phyloP scores from a whole-genome alignment of 1,140 invertebrate genomes.

The Halictus rubicundus region DNA sequence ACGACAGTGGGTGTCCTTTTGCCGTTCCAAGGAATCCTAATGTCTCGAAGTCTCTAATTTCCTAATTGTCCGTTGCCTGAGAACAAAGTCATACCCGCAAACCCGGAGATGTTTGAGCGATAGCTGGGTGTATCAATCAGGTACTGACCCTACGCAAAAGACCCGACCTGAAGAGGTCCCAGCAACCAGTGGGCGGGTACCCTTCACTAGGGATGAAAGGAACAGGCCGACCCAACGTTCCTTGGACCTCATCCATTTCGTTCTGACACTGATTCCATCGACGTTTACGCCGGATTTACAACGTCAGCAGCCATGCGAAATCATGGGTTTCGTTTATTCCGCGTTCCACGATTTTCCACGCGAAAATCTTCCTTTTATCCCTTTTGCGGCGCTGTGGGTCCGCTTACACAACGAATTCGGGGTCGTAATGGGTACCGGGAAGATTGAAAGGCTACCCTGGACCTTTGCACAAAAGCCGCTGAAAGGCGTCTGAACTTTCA shows the following conservation, averaged over 20 bases:
- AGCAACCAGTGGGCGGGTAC: slow-evolving; percentile 47
- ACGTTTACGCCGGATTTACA: slow-evolving; percentile 32
- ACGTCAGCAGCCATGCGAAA: slow-evolving; percentile 5
- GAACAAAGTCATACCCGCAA: slow-evolving; percentile 8
- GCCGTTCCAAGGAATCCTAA: neutral
- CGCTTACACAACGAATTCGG: neutral
- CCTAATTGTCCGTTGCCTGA: slow-evolving; percentile 21
- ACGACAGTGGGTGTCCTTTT: no score
- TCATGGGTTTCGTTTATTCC: no score
- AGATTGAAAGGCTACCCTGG: neutral
- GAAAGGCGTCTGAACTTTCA: no score
- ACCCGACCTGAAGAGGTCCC: slow-evolving; percentile 37
- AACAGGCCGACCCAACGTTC: slow-evolving; percentile 25
- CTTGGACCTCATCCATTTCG: slow-evolving; percentile 14
- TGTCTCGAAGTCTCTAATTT: slow-evolving; percentile 8
- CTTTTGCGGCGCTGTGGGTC: neutral
- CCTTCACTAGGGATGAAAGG: slow-evolving; percentile 56
- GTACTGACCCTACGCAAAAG: slow-evolving; percentile 38
- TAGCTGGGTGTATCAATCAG: slow-evolving; percentile 31
- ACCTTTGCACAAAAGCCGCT: no score
- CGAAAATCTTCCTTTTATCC: neutral
- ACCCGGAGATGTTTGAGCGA: neutral
- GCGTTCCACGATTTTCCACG: slow-evolving; percentile 26
- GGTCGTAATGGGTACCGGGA: neutral
- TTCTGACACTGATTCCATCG: slow-evolving; percentile 23